Base-by-base conservation (phyloP, 2,888 invertebrate genomes). In the Drosophila koepferae region DNA sequence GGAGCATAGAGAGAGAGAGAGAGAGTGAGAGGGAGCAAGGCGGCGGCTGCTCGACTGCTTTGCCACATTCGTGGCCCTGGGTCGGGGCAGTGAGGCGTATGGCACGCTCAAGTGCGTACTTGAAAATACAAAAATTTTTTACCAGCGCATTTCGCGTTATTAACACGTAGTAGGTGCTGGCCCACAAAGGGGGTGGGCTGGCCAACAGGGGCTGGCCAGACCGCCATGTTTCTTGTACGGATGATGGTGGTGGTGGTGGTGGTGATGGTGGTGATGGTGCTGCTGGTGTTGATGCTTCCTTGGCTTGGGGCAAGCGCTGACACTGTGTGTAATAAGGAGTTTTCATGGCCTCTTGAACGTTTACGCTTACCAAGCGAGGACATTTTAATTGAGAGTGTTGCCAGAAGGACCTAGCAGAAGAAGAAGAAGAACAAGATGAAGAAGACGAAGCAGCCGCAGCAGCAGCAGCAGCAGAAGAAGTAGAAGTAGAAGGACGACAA, bases 351-450 rank as follows among this genome's bases (percentile, higher is more conserved):
- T 84, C 87, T 88, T 88, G 87, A 88, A 89, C 81, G 90, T 84
- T 88, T 81, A 90, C 85, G 87, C 85, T 89, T 84, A 90, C 87
- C 84, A 84, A 90, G 87, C 87, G 87, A 88, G 90, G 82, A 88
- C 90, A 89, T 88, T 88, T 88, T 88, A 88, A 88, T 88, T 88
- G 87, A 90, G 87, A 89, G 87, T 86, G 85, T 87, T 89, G 88
- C 85, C 63, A 88, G 86, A 85, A 85, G 86, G 88, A 82, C 83
- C 81, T 64, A 55, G 69, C 46, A 61, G 38, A 6, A 55, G 54
- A 3, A 46, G 60, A 48, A 40, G 54, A 28, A 51, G 64, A 51
- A 34, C 10, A 34, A 36, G 64, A 28, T 28, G 28, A 38, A 14
- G 38, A 14, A 16, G 38, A 16, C 16, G 38, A 40, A 16, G 6